Percentiles rank a stretch among this genome's conserved stretches.
phyloP scores from a whole-genome alignment of 2,113 vertebrate genomes.

The Malaclemys terrapin region DNA sequence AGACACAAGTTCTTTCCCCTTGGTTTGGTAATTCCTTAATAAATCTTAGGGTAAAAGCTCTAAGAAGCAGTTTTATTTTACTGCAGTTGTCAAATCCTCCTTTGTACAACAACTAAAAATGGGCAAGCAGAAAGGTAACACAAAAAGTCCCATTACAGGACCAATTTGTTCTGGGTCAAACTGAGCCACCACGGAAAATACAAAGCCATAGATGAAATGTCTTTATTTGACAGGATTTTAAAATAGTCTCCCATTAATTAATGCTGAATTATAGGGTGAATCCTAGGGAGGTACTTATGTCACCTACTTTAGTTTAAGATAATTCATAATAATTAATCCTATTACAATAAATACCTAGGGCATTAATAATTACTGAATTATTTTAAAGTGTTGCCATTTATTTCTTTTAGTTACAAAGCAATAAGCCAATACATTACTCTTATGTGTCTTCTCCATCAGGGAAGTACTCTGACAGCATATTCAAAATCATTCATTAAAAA shows the following conservation, averaged over 20 bases:
- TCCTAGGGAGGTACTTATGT: not conserved
- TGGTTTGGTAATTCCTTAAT: not conserved
- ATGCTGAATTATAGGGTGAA: not conserved
- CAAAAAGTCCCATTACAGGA: not conserved
- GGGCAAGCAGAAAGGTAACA: not conserved
- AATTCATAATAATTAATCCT: not conserved
- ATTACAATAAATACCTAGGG: not conserved
- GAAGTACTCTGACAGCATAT: not conserved
- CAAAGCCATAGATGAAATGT: not conserved
- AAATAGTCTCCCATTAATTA: constrained; percentile 3
- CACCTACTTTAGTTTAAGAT: not conserved
- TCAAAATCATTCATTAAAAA: not conserved
- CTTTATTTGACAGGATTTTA: constrained; percentile 7
- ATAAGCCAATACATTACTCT: not conserved
- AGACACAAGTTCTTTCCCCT: not conserved
- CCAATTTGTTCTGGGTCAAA: not conserved
- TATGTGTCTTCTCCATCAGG: too few species aligned
- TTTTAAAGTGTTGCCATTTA: not conserved
- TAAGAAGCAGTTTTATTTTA: constrained; percentile 5
- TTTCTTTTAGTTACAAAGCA: not conserved
- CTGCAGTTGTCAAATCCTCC: not conserved
- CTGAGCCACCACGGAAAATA: not conserved
- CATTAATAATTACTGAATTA: not conserved
- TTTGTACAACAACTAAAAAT: not conserved
- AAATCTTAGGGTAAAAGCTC: not conserved